phyloP scores from a whole-genome alignment of 2,888 invertebrate genomes.

The Drosophila birchii region DNA sequence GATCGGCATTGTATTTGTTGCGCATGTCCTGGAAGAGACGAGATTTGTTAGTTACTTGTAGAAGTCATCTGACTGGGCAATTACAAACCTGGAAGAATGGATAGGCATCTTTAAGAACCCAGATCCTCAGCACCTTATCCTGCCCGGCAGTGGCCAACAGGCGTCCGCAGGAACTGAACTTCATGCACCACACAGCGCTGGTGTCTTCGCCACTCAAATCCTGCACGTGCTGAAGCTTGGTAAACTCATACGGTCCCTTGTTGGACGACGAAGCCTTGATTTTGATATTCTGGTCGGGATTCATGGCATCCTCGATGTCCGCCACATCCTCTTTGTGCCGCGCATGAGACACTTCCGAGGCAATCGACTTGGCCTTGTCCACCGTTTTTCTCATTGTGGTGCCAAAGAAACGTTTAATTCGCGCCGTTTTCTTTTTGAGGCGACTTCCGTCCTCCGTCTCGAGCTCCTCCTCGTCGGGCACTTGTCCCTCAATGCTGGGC shows the following conservation, averaged over 20 bases:
- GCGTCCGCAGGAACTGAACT: conserved; percentile 97
- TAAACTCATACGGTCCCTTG: conserved; percentile 98
- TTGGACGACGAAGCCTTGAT: conserved; percentile 97
- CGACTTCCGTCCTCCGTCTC: conserved; percentile 85
- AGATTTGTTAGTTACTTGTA: not conserved
- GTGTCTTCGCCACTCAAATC: conserved; percentile 93
- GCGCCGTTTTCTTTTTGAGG: conserved; percentile 86
- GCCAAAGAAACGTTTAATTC: conserved; percentile 92
- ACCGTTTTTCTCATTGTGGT: conserved; percentile 96
- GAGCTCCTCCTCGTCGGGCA: conserved; percentile 84
- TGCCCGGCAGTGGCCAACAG: conserved; percentile 98
- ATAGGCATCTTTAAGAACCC: conserved; percentile 96
- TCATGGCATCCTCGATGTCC: conserved; percentile 92
- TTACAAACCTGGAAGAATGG: conserved; percentile 92
- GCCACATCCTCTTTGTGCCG: conserved; percentile 94
- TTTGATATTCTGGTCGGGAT: conserved; percentile 92
- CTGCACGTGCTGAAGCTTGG: conserved; percentile 94
- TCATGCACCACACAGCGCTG: conserved; percentile 99
- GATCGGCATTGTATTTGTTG: conserved; percentile 95
- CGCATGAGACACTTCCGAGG: conserved; percentile 95
- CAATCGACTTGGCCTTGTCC: conserved; percentile 94
- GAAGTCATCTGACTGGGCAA: too few relatives aligned
- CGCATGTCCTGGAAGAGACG: conserved; percentile 93
- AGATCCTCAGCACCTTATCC: conserved; percentile 96
- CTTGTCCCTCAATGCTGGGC: conserved; percentile 83